These are phyloP conservation scores for Hylaeus anthracinus DNA, from an alignment of 1,140 invertebrate genomes.

Conservation along the genomic window DNA sequence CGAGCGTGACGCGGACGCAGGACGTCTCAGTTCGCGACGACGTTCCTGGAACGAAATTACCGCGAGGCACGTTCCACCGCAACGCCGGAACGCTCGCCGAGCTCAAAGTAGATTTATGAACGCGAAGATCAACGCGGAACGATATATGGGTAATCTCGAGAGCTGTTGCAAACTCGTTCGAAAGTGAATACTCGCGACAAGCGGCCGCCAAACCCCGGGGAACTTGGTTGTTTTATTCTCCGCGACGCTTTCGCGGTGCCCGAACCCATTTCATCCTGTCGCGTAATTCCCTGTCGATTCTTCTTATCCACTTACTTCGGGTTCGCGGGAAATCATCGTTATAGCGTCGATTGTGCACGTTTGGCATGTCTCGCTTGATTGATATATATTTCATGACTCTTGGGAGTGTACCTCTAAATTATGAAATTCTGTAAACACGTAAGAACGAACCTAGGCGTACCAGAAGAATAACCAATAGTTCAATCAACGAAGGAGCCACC, in stretches of 20 bases:
- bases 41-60: conserved; percentile 60
- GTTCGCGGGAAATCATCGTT: too few species aligned
- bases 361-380: too few species aligned
- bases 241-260: neutral
- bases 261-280: too few species aligned
- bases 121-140: conserved; percentile 45
- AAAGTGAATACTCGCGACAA: conserved; percentile 27
- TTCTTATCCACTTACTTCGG: neutral
- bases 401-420: too few species aligned
- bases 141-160: conserved; percentile 56
- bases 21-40: conserved; percentile 44
- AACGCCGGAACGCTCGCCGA: neutral
- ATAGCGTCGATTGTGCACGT: too few species aligned
- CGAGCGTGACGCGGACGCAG: conserved; percentile 26
- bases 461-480: too few species aligned
- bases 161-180: conserved; percentile 51
- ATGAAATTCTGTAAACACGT: too few species aligned
- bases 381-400: too few species aligned
- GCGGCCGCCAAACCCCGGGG: neutral
- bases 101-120: conserved; percentile 63
- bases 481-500: too few species aligned
- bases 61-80: conserved; percentile 44
- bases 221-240: conserved; percentile 8
- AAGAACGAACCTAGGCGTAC: too few species aligned
- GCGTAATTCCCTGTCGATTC: neutral